These are phyloP conservation scores for Nycticebus coucang DNA, from an alignment of 2,113 vertebrate species.

Conservation along the genomic window DNA sequence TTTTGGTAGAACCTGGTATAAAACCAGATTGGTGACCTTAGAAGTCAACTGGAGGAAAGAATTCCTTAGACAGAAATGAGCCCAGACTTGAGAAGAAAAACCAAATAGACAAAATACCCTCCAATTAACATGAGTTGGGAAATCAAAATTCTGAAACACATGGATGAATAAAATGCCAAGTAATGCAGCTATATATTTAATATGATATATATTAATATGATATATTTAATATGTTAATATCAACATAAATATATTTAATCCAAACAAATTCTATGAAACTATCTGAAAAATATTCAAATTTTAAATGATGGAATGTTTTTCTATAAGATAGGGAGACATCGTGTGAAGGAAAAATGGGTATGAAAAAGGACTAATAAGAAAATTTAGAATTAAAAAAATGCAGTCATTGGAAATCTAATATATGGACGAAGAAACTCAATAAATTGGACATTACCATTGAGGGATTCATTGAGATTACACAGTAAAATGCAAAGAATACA, in stretches of 20 bases:
- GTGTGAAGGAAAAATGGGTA: not conserved
- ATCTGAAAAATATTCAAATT: not conserved
- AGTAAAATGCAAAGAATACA: not conserved
- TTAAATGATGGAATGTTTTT: not conserved
- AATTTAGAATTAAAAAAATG: not conserved
- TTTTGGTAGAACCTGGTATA: not conserved
- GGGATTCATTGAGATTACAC: not conserved
- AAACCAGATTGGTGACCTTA: not conserved
- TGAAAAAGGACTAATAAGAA: not conserved
- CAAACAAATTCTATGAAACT: not conserved
- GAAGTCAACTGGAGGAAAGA: too few relatives aligned
- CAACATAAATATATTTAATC: not conserved
- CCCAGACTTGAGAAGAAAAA: not conserved
- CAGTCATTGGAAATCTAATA: not conserved
- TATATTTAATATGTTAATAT: too few relatives aligned
- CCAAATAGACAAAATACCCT: not conserved
- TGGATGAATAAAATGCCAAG: not conserved
- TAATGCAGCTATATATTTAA: not conserved
- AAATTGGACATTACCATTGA: not conserved
- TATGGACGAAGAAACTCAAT: not conserved
- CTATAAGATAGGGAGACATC: not conserved
- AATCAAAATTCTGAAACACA: not conserved
- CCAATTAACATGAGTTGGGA: not conserved
- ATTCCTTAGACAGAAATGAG: not conserved
- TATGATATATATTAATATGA: too few relatives aligned